These are phyloP conservation scores for Zhengitettix transpicula DNA, from an alignment of 2,888 invertebrate genomes.

Conservation along the genomic window DNA sequence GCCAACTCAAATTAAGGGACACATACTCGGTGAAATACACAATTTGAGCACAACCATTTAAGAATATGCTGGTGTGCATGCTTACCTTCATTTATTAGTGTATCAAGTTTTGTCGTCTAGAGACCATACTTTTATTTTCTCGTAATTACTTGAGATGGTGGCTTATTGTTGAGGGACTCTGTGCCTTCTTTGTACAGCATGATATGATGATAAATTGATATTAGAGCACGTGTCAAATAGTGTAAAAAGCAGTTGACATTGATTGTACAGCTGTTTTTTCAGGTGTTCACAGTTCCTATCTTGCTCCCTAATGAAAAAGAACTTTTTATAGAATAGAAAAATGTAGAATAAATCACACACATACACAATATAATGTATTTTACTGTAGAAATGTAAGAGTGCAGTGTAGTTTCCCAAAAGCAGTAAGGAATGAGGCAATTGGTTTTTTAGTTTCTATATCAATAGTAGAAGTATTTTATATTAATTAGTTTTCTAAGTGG, in stretches of 20 bases:
- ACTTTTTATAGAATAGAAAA: constrained; percentile 15
- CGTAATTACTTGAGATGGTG: not conserved
- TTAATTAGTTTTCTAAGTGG: constrained; percentile 2
- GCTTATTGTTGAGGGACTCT: constrained; percentile 16
- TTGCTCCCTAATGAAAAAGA: constrained; percentile 17
- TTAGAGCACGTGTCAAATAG: constrained; percentile 16
- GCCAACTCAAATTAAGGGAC: no score
- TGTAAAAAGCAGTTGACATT: constrained; percentile 11
- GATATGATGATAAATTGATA: constrained; percentile 14
- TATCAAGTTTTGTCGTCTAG: not conserved
- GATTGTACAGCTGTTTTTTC: constrained; percentile 13
- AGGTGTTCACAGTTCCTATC: constrained; percentile 20
- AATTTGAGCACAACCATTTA: no score
- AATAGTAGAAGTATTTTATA: constrained; percentile 1
- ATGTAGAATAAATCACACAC: constrained; percentile 9
- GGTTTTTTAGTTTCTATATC: constrained; percentile 7
- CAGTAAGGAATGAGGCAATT: constrained; percentile 10
- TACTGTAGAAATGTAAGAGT: constrained; percentile 11
- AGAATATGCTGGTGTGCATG: no score
- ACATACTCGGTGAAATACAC: no score
- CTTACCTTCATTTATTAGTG: no score
- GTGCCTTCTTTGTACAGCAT: constrained; percentile 17
- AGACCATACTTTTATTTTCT: not conserved
- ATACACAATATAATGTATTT: constrained; percentile 13
- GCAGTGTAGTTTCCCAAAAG: constrained; percentile 9